Base-by-base conservation (phyloP, 53 echinoderm and acorn worm genomes). In the Echinometra lucunter region DNA sequence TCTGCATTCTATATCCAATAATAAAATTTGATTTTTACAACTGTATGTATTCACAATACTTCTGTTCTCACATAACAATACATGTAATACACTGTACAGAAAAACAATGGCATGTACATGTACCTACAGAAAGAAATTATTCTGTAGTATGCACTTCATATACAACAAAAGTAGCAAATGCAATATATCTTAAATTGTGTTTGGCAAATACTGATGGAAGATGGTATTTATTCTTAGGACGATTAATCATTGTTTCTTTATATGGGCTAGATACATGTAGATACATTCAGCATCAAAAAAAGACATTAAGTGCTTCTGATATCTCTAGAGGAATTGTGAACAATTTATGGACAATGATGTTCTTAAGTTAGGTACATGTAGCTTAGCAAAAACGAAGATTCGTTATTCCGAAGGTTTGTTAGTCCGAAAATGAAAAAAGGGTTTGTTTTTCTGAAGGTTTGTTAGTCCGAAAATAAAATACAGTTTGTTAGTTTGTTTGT, bases 191-290 rank as follows among this genome's bases (percentile, higher is more conserved):
- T 8, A 21, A 63, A 32, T 85, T 6, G 47, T 49, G 85, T 49
- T 49, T 85, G 85, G 85, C 85, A 49, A 85, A 74, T 27, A 7
- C 1, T 45, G 49, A 27, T 85, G 85, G 85, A 85, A 85, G 85
- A 45, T 47, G 28, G 45, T 83, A 27, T 47, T 81, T 49, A 85
- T 47, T 85, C 25, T 28, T 85, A 25, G 8, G 42, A 23, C 44
- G 49, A 9, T 25, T n/a, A 49, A 85, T 49, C 47, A 23, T 82
- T 45, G 9, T 45, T 82, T 49, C 32, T 85, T 28, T 85, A 21
- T 75, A 38, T 5, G 19, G 19, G 40, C 69, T 32, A 19, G 2
- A 70, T 11, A 53, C 13, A 49, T 9, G 49, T 30, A 70, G 70
- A 70, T 34, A 70, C 34, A 70, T 15, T 35, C 34, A 70, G 13